Base-by-base conservation (phyloP, 2,888 invertebrate genomes). In the Serripes groenlandicus region DNA sequence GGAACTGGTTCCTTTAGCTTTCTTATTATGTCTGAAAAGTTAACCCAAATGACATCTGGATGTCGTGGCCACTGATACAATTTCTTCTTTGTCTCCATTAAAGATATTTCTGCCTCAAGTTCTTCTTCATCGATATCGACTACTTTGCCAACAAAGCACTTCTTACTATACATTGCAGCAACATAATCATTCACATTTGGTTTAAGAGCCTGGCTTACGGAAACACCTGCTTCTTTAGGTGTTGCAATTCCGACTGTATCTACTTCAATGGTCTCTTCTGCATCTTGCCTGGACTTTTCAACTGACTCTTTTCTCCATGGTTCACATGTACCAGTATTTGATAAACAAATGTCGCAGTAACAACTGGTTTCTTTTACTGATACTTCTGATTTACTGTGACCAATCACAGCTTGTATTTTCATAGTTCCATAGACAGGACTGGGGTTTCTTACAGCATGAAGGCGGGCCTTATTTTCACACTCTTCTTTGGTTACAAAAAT, bases 391-490 rank as follows among this genome's bases (percentile, higher is more conserved):
- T 64, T 66, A 18, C 66, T 64, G 21, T 37, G 62, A 32, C 82
- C 74, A 7, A 71, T 54, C 9, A 82, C 75, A 1, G 75, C 66
- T 62, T 78, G 82, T 26, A 78, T n/a, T 64, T 82, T 78, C 75
- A 82, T 78, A 4, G 82, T 82, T 0, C 82, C 82, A 32, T 75
- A 78, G n/a, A 82, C 30, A 37, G 77, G 70, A 28, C 75, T 70
- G 9, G 78, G 23, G 15, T 26, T 9, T 11, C 15, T 3, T n/a
- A 21, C 34, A 30, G 3, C 30, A 3, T 54, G 4, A 11, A 3
- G 23, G 11, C 42, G n/a, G 32, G 52, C 3, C 30, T 75, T 75
- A 9, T 60, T 11, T 42, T 64, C 71, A 30, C 71, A 64, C 21
- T 58, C 42, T 21, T 7, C 32, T 49, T 52, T 30, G 21, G 73